Base-by-base conservation (phyloP, 2,888 invertebrate genomes). In the Ophioninae sp. region DNA sequence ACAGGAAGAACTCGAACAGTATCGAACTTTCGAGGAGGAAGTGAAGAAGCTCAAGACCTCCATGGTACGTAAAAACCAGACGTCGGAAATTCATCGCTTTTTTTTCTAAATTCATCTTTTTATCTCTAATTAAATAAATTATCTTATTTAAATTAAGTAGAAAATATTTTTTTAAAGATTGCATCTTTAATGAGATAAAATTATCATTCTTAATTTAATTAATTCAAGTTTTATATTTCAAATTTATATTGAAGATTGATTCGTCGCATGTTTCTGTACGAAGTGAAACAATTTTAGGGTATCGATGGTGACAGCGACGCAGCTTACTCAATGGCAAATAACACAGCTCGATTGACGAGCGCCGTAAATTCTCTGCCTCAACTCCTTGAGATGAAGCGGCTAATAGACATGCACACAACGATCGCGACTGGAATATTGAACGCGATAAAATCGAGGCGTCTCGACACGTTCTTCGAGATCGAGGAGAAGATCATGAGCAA, bases 371-470 rank as follows among this genome's bases (percentile, higher is more conserved):
- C 98, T 0, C 94, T 99, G 88, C 99, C 99, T 0, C 99, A 99
- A 91, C 94, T 99, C 39, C 95, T 99, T 93, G 99, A 99, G 93
- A 98, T 98, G 94, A 99, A 99, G 93, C 95, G 99, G 59, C 95
- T 99, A 17, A 98, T 99, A 88, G 99, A 99, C 91, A 98, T 99
- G 97, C 99, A 99, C 92, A 99, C 99, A 37, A 99, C 98, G 87
- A 97, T 99, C 85, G 99, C 99, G 3, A 99, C 99, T 93, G 96
- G 96, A 13, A 96, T 98, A 87, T 93, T 98, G 80, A 97, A 97
- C 93, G 95, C 94, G 73, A 98, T 98, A 67, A 98, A 99, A 94
- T 95, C 96, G 0, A 94, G 99, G 75, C 96, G 99, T 87, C 93
- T 99, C 73, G 99, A 99, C 92, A 97, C 98, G 0, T 98, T 98